A percentile compares a stretch with the other conserved stretches of the same genome.
These are phyloP conservation scores for Rotaria sp. DNA, from an alignment of 2,888 invertebrate genomes.

Conservation along the genomic window DNA sequence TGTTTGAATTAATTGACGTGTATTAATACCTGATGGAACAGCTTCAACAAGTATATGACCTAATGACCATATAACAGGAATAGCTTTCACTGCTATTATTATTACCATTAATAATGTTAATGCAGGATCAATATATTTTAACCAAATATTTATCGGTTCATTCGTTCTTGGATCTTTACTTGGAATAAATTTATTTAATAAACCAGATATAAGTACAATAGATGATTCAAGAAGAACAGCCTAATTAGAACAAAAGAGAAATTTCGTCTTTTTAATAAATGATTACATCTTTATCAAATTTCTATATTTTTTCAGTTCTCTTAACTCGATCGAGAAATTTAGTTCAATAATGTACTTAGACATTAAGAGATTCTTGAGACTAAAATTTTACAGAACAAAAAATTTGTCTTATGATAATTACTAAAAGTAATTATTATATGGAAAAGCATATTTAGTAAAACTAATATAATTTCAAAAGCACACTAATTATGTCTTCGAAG, in stretches of 20 bases:
- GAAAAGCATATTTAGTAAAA: too few species aligned
- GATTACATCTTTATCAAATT: too few species aligned
- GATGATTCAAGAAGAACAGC: constrained; percentile 11
- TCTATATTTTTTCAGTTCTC: too few species aligned
- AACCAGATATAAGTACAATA: background rate
- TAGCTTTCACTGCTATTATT: background rate
- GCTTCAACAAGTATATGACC: constrained; percentile 17
- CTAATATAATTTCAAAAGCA: too few species aligned
- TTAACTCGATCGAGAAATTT: too few species aligned
- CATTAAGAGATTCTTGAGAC: too few species aligned
- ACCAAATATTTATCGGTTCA: background rate
- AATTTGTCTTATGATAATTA: too few species aligned
- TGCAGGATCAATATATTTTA: background rate
- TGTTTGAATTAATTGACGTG: background rate
- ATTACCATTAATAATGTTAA: constrained; percentile 6
- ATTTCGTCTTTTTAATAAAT: too few species aligned
- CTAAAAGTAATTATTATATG: too few species aligned
- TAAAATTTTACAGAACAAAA: too few species aligned
- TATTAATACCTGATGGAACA: background rate
- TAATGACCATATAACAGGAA: constrained; percentile 12
- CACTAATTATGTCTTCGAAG: too few species aligned
- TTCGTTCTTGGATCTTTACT: background rate
- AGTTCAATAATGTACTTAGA: too few species aligned
- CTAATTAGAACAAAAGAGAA: background rate
- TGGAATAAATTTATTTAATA: constrained; percentile 16